Conservation (phyloP, 1,140 invertebrate species). For the Neodiprion virginianus region DNA sequence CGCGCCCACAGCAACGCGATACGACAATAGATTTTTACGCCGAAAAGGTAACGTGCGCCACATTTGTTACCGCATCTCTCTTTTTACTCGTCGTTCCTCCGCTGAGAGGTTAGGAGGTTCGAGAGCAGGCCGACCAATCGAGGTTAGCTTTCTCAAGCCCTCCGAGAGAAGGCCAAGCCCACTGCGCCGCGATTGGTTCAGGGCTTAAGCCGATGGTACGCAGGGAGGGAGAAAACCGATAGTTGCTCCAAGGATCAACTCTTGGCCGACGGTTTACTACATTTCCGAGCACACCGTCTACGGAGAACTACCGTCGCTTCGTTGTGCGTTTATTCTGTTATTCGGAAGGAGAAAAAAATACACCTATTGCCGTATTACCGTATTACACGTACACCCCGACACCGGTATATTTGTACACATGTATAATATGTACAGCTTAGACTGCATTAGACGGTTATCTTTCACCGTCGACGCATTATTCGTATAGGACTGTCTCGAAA, state of each 20-base stretch:
- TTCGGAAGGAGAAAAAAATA: too few relatives aligned
- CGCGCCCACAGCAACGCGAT: background rate
- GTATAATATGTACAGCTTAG: too few relatives aligned
- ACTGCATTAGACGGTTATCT: too few relatives aligned
- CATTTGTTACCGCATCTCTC: too few relatives aligned
- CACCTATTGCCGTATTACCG: too few relatives aligned
- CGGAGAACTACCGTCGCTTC: constrained; percentile 28
- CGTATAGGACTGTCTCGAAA: too few relatives aligned
- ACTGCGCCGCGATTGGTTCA: background rate
- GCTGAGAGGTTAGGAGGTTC: constrained; percentile 1
- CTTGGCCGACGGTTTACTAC: constrained; percentile 31
- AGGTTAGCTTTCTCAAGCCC: background rate
- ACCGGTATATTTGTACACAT: too few relatives aligned
- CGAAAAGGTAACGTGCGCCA: too few relatives aligned
- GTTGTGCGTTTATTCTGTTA: background rate
- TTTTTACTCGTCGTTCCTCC: too few relatives aligned
- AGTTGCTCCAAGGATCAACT: constrained; percentile 3
- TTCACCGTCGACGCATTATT: too few relatives aligned
- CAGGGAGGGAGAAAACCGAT: constrained; percentile 19
- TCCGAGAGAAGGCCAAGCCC: background rate
- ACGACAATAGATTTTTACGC: background rate
- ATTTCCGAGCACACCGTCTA: constrained; percentile 43
- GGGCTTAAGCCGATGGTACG: background rate
- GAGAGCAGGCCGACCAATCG: background rate
- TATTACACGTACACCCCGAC: too few relatives aligned